Percentiles rank a stretch among this genome's conserved stretches.
Conservation (phyloP, 1,140 invertebrate genomes). For the Globodera rostochiensis region DNA sequence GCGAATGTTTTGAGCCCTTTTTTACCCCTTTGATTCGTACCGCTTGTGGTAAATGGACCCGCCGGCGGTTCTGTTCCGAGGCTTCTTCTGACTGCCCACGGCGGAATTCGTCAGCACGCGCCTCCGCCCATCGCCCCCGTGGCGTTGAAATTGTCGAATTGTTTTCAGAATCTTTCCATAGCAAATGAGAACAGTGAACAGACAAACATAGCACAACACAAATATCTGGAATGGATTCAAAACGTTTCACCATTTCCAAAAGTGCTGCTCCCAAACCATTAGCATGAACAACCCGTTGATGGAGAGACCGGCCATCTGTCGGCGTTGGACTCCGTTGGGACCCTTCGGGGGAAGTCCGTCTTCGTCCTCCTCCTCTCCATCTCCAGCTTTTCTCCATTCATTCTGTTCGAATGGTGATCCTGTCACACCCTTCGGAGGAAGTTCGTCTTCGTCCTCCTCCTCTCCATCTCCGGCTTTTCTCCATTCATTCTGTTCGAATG, state of each 20-base stretch:
- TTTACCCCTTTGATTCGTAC: neutral
- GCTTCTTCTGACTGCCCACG: conserved; percentile 2
- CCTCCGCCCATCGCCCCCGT: conserved; percentile 28
- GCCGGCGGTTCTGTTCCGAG: neutral
- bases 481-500: conserved; percentile 10
- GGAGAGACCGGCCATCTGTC: conserved; percentile 48
- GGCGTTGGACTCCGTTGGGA: conserved; percentile 39
- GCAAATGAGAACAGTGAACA: conserved; percentile 55
- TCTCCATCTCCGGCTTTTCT: neutral
- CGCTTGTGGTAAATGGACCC: conserved; percentile 32
- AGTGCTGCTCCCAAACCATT: neutral
- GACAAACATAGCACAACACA: conserved; percentile 58
- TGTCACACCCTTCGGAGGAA: too few relatives aligned
- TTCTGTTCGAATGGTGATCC: conserved; percentile 19
- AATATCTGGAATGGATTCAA: conserved; percentile 42
- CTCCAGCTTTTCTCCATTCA: neutral
- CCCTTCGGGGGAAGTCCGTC: neutral
- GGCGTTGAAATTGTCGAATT: conserved; percentile 60
- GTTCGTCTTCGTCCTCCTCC: conserved; percentile 2
- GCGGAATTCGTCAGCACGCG: neutral
- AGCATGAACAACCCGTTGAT: conserved; percentile 47
- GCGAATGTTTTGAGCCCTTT: neutral
- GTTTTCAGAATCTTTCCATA: conserved; percentile 62
- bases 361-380: neutral
- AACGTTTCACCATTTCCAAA: neutral